Base-by-base conservation (phyloP, 2,888 invertebrate species). In the Autographa gamma region DNA sequence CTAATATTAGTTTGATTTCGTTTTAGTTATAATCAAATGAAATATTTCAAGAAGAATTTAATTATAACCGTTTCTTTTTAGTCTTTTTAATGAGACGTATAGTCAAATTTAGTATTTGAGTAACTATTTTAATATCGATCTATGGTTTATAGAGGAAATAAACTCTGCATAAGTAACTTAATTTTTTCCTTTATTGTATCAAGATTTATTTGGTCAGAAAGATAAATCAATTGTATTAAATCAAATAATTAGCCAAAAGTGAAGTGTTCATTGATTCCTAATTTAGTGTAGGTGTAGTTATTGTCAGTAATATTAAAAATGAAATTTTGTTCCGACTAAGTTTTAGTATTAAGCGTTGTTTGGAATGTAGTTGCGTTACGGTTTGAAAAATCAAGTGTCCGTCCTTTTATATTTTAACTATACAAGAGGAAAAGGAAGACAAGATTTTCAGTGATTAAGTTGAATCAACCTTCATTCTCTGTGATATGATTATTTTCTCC, bases 401-500 rank as follows among this genome's bases (percentile, higher is more conserved):
- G 85, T 85, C 84, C 85, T 85, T 81, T 84, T 82, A 73, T 73
- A 66, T 76, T 77, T 75, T 77, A 63, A 66, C 65, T 59, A 69
- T 74, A 76, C 73, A 67, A 63, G 66, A 66, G 66, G 80, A 79
- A 85, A 85, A 79, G 78, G 76, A 72, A 74, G 73, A 60, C 74
- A 69, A 58, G 66, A 73, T 72, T 76, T 60, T 76, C 68, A 79
- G 80, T 82, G 70, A 75, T 81, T 87, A 87, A 85, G 71, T 85
- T 87, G 76, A 88, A 89, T 89, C 82, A 89, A 89, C 87, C 79
- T 87, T 87, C 90, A 82, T 90, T 89, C 89, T 91, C 94, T 95
- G 95, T 95, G 95, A 95, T 95, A 95, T 90, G 88, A 91, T 90
- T 90, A 88, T 84, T 88, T 90, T 90, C 86, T 87, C 86, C 86